phyloP scores from a whole-genome alignment of 2,113 vertebrate genomes.

The Chaetodon auriga region DNA sequence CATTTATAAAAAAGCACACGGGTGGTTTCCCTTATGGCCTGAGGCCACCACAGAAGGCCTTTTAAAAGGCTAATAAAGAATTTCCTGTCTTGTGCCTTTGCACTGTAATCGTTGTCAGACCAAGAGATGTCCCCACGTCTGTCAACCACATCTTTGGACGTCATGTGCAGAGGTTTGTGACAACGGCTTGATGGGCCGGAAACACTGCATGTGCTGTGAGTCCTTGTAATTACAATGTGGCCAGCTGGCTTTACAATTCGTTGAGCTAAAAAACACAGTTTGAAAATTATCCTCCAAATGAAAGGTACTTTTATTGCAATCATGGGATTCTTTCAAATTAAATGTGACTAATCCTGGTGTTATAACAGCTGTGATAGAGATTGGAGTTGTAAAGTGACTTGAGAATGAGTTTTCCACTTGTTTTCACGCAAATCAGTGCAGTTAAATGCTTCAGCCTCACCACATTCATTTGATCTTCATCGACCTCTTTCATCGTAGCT shows the following conservation, averaged over 20 bases:
- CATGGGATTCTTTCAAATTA: conserved; percentile 57
- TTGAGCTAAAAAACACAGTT: conserved; percentile 61
- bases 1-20: conserved; percentile 61
- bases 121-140: conserved; percentile 63
- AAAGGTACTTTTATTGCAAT: conserved; percentile 60
- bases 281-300: conserved; percentile 54
- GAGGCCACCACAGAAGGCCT: conserved; percentile 45
- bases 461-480: not conserved
- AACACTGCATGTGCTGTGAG: conserved; percentile 40
- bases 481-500: not conserved
- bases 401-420: conserved; percentile 22
- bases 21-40: conserved; percentile 55
- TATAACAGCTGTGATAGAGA: conserved; percentile 55
- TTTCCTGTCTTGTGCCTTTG: conserved; percentile 62
- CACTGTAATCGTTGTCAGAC: conserved; percentile 67
- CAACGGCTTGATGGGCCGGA: conserved; percentile 23
- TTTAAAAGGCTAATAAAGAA: conserved; percentile 74
- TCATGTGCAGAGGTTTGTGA: conserved; percentile 56
- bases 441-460: not conserved
- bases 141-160: conserved; percentile 73
- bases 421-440: not conserved
- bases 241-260: conserved; percentile 68
- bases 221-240: conserved; percentile 70
- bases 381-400: not conserved
- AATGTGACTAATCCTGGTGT: conserved; percentile 39